Evolutionary conservation across 2,888 invertebrate genomes (phyloP), one percentile per base, ranked within the genome.

Genomic region (Scaptomyza flava): DNA sequence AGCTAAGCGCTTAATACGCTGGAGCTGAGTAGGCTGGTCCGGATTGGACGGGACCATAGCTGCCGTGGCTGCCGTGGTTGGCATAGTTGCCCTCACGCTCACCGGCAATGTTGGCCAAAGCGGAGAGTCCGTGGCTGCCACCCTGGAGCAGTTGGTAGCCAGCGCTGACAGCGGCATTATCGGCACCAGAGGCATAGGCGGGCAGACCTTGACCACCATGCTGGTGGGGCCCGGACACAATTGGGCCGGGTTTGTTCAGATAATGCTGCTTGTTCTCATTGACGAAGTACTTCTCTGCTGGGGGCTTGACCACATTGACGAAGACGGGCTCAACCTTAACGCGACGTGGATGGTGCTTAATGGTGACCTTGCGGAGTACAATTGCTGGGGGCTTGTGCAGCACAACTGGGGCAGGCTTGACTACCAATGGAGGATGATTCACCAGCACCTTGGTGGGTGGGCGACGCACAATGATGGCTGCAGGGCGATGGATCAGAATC

Each of bases 361-460:
- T 84, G 65, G 83, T 86, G 41, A 91, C 90, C 81, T 90, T 91
- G 74, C 91, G 91, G 43, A 91, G 71, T 2, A 92, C 89, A n/a
- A 91, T 89, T 83, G 91, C 89, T 81, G 91, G 91, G n/a, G 91
- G 91, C 71, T 90, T 91, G 82, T 92, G 91, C 17, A 92, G 79
- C 57, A 92, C 90, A 72, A 92, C 91, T 68, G 92, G 91, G 14
- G 91, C 91, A 57, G 92, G 92, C 77, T 90, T 91, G 20, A 92
- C 91, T 43, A 92, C 90, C 65, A 91, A 73, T 82, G 91, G 92
- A 34, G 91, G 91, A 79, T 92, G 92, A 57, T 91, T 91, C 52
- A 92, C 91, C 62, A 91, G 63, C 51, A 92, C 91, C 72, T 87
- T 90, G 67, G 92, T 92, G 68, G 92, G 91, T 67, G 92, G 91